A percentile compares a stretch with the other conserved stretches of the same genome.
Conservation (phyloP, 2,888 invertebrate genomes). For the Trilocha varians region DNA sequence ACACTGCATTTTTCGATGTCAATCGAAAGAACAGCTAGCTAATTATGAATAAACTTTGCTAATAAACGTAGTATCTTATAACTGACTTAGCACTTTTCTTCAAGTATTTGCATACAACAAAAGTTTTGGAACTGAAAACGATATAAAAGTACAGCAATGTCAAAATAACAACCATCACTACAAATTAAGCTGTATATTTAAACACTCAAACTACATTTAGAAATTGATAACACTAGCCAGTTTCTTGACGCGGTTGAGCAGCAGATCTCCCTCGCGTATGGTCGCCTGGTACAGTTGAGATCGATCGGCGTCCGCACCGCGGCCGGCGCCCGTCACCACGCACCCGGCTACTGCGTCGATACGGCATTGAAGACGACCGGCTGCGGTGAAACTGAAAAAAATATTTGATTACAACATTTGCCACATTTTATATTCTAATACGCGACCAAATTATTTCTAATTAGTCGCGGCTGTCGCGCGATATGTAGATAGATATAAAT, state of each 20-base stretch:
- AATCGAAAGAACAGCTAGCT: no score
- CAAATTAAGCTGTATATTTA: slow-evolving; percentile 2
- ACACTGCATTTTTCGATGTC: no score
- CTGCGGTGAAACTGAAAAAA: slow-evolving; percentile 87
- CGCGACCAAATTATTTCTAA: no score
- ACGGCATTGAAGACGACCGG: slow-evolving; percentile 97
- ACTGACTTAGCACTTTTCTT: no score
- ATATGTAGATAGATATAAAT: no score
- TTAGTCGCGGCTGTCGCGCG: no score
- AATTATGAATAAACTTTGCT: no score
- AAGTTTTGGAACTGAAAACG: no score
- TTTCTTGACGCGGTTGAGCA: slow-evolving; percentile 98
- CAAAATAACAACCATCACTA: not conserved
- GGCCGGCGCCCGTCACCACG: slow-evolving; percentile 86
- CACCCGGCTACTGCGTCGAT: slow-evolving; percentile 97
- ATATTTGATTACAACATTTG: not conserved
- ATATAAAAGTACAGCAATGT: not conserved
- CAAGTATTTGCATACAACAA: no score
- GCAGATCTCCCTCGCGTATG: slow-evolving; percentile 97
- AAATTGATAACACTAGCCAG: slow-evolving; percentile 99
- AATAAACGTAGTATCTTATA: no score
- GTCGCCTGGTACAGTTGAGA: slow-evolving; percentile 92
- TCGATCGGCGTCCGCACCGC: slow-evolving; percentile 68
- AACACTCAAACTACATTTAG: slow-evolving; percentile 52
- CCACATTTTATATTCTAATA: no score